Conservation (phyloP, 1,140 invertebrate genomes). For the Nasonia longicornis region DNA sequence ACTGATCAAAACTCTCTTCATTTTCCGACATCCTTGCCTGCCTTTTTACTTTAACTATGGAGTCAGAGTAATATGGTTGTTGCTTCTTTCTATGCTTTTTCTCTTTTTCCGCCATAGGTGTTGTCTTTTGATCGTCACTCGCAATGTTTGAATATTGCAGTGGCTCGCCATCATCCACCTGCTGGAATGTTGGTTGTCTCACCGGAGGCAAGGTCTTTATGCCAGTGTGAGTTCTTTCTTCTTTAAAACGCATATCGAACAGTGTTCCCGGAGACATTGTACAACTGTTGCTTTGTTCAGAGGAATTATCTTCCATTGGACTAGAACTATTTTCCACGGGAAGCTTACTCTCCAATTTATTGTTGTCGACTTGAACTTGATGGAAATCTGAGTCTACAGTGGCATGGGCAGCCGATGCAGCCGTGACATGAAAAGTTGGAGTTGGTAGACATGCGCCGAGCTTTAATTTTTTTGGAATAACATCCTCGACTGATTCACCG, state of each 20-base stretch:
- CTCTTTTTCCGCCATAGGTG: neutral
- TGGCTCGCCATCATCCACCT: neutral
- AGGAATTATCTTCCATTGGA: constrained; percentile 49
- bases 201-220: constrained; percentile 72
- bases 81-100: constrained; percentile 22
- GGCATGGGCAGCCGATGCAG: neutral
- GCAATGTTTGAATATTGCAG: neutral
- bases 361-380: neutral
- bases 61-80: neutral
- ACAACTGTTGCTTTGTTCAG: constrained; percentile 50
- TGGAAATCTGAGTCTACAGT: neutral
- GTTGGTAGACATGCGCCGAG: neutral
- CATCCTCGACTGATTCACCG: constrained; percentile 70
- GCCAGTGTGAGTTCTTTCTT: constrained; percentile 61
- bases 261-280: constrained; percentile 64
- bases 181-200: constrained; percentile 49
- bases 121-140: neutral
- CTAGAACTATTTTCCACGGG: constrained; percentile 15
- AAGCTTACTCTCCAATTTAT: constrained; percentile 34
- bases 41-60: constrained; percentile 30
- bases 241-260: constrained; percentile 64
- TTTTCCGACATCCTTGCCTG: neutral
- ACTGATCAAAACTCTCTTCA: constrained; percentile 33
- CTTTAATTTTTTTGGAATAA: constrained; percentile 66
- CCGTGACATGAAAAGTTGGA: neutral